Percentiles rank a stretch among this genome's conserved stretches.
Conservation (phyloP, 2,888 invertebrate species). For the Drosophila hamatofila region DNA sequence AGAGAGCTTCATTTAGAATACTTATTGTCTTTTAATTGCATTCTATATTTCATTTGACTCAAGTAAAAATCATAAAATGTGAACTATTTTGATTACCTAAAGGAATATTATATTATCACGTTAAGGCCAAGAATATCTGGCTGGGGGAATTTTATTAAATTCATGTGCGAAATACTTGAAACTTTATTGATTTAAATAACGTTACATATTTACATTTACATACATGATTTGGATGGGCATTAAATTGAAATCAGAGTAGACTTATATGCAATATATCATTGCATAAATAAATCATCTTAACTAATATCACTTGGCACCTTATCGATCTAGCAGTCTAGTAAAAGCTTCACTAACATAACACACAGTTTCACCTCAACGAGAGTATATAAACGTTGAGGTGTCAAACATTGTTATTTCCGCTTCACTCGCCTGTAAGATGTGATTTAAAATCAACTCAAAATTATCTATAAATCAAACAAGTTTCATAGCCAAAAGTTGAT, state of each 20-base stretch:
- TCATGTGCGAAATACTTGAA: no score
- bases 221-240: no score
- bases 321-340: background rate
- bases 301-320: background rate
- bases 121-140: no score
- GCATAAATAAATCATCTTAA: background rate
- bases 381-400: background rate
- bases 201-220: no score
- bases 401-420: background rate
- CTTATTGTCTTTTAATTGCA: no score
- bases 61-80: no score
- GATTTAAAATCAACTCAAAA: conserved; percentile 23
- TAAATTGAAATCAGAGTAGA: background rate
- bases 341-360: background rate
- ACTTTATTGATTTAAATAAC: no score
- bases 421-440: conserved; percentile 1
- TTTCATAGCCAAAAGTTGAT: conserved; percentile 14
- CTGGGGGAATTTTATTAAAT: no score
- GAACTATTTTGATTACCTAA: no score
- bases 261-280: background rate
- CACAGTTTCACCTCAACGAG: background rate
- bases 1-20: no score
- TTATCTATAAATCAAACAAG: conserved; percentile 31
- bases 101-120: no score
- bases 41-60: no score